Evolutionary conservation across 2,797 vertebrate genomes (phyloP).

Genomic region (Molossus alvarezi): DNA sequence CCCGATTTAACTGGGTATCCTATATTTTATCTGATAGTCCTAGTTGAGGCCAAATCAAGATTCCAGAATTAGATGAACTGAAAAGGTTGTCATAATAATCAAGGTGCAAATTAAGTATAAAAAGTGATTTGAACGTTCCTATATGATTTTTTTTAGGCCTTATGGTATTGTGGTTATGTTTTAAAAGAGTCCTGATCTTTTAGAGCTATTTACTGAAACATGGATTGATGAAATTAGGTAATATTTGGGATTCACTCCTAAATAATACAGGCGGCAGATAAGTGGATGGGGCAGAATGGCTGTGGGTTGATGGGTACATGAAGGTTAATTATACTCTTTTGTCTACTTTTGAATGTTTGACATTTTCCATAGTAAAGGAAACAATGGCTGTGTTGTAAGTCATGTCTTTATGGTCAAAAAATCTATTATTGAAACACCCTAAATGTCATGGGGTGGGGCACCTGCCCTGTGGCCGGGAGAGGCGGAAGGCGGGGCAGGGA

Average conservation of each 20-base stretch:
- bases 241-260: constrained; percentile 50
- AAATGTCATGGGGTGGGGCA: neutral
- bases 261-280: neutral
- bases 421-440: neutral
- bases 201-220: constrained; percentile 59
- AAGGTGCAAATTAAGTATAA: constrained; percentile 49
- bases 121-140: neutral
- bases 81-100: constrained; percentile 7
- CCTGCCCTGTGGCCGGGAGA: neutral
- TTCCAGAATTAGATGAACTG: constrained; percentile 35
- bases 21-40: constrained; percentile 20
- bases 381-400: constrained; percentile 11
- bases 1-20: neutral
- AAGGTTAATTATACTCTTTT: constrained; percentile 49
- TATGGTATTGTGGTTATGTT: neutral
- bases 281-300: neutral
- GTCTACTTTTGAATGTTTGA: constrained; percentile 40
- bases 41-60: constrained; percentile 63
- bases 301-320: neutral
- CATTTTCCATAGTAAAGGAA: constrained; percentile 28
- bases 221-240: constrained; percentile 7
- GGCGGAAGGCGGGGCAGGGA: neutral
- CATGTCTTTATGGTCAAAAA: neutral
- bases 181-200: constrained; percentile 57
- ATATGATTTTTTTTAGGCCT: constrained; percentile 15